phyloP scores from a whole-genome alignment of 2,797 vertebrate genomes.

The Podarcis lilfordi region DNA sequence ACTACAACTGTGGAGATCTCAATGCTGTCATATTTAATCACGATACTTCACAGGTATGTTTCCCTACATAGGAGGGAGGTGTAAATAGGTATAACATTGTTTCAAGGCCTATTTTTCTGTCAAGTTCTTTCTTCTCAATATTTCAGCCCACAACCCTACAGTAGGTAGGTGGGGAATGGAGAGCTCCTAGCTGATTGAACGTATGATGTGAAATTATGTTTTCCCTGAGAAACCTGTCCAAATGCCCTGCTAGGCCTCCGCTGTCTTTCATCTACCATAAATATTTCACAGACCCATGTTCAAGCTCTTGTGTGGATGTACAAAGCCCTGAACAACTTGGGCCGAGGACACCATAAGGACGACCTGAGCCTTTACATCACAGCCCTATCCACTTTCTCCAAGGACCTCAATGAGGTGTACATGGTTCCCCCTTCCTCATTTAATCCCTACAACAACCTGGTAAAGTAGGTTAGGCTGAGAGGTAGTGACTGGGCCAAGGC shows the following conservation, averaged over 20 bases:
- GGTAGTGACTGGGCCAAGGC: too few species aligned
- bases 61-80: not conserved
- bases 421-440: too few species aligned
- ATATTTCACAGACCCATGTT: not conserved
- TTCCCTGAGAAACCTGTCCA: not conserved
- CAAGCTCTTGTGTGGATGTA: too few species aligned
- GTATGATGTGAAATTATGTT: not conserved
- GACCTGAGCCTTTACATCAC: too few species aligned
- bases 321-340: too few species aligned
- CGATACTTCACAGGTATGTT: slow-evolving; percentile 82
- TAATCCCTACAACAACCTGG: too few species aligned
- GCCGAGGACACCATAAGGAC: too few species aligned
- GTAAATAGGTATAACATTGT: not conserved
- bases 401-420: too few species aligned
- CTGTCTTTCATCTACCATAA: not conserved
- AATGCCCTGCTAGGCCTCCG: not conserved
- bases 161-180: not conserved
- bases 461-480: too few species aligned
- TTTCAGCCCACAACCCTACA: not conserved
- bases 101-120: not conserved
- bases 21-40: slow-evolving; percentile 85
- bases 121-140: not conserved
- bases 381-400: too few species aligned
- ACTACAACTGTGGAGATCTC: slow-evolving; percentile 86
- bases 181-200: not conserved